phyloP scores from a whole-genome alignment of 2,113 vertebrate species.

The Labeo rohita region DNA sequence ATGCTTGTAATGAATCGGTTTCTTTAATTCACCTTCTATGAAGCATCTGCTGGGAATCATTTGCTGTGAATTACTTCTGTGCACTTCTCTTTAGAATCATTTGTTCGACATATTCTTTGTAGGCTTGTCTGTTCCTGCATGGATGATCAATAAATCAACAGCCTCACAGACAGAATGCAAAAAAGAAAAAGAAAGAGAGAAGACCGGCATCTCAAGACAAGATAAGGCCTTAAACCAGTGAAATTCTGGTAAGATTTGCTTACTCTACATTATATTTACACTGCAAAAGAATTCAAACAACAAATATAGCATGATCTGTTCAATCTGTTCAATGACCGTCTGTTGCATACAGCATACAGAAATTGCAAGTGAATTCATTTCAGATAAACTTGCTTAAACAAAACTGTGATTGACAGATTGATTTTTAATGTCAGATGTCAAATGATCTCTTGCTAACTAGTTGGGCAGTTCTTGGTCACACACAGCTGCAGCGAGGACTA shows the following conservation, averaged over 20 bases:
- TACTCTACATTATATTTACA: not conserved
- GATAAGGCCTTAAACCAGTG: not conserved
- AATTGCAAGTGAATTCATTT: not conserved
- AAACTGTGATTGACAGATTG: not conserved
- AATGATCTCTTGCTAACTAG: not conserved
- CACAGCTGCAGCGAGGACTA: not conserved
- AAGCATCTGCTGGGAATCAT: not conserved
- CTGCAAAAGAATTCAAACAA: not conserved
- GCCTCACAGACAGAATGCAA: not conserved
- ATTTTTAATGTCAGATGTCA: not conserved
- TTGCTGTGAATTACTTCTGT: conserved; percentile 1
- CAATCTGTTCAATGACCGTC: not conserved
- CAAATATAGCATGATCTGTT: not conserved
- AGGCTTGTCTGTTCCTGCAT: conserved; percentile 23
- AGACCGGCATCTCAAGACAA: conserved; percentile 7
- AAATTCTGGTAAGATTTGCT: not conserved
- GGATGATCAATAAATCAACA: conserved; percentile 24
- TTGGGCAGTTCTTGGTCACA: conserved; percentile 2
- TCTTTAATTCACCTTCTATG: not conserved
- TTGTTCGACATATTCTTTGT: conserved; percentile 10
- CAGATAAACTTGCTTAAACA: conserved; percentile 1
- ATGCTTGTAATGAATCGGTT: not conserved
- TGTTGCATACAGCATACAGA: not conserved
- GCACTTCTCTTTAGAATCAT: not conserved
- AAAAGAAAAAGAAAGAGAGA: not conserved